These are phyloP conservation scores for Vombatus ursinus DNA, from an alignment of 2,113 vertebrate species.

Conservation along the genomic window DNA sequence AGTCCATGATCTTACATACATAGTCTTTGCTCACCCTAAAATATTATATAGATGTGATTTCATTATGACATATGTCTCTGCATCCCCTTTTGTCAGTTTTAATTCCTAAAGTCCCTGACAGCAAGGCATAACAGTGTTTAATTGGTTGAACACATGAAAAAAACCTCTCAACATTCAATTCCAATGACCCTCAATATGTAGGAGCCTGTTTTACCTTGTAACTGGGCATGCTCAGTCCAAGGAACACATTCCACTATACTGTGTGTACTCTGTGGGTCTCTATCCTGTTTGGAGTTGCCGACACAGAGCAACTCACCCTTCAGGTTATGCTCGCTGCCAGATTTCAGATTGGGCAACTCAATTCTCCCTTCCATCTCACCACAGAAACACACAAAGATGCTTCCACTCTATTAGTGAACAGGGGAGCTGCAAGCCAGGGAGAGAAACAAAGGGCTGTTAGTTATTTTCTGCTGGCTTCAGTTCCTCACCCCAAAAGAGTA, in stretches of 20 bases:
- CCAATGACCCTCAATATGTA: background rate
- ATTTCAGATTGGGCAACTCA: background rate
- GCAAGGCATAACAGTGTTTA: background rate
- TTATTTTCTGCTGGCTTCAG: background rate
- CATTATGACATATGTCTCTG: background rate
- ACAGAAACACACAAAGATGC: background rate
- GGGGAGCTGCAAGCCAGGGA: background rate
- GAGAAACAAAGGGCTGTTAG: background rate
- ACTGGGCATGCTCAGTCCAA: background rate
- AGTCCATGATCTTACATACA: background rate
- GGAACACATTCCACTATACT: background rate
- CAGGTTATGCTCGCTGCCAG: background rate
- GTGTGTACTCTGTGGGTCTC: fast-evolving
- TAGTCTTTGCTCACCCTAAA: background rate
- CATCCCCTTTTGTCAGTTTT: background rate
- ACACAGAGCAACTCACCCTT: background rate
- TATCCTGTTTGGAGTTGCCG: background rate
- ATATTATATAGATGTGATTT: background rate
- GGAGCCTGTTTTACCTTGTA: background rate
- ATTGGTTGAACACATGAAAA: background rate
- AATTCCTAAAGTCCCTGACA: background rate
- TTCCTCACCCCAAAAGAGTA: background rate
- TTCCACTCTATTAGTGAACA: background rate
- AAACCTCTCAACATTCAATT: background rate
- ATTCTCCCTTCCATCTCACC: background rate